Percentiles rank a stretch among this genome's conserved stretches.
phyloP scores from a whole-genome alignment of 2,888 invertebrate species.

The Ennomos erosarius region DNA sequence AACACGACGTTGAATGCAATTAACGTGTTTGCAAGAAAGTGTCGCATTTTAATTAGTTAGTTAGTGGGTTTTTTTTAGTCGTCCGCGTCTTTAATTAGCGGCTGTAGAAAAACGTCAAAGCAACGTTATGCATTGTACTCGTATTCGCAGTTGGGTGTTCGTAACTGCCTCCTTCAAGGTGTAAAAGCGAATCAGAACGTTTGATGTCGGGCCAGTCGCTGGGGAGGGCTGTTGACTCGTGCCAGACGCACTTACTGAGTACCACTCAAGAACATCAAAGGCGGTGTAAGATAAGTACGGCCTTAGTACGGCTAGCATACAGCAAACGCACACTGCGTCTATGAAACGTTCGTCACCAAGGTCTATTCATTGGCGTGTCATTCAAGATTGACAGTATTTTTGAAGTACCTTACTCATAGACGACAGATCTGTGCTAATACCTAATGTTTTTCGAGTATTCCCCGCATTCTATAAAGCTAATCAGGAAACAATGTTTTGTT shows the following conservation, averaged over 20 bases:
- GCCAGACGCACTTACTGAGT: slow-evolving; percentile 68
- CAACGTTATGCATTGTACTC: slow-evolving; percentile 27
- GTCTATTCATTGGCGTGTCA: not conserved
- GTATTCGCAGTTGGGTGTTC: slow-evolving; percentile 31
- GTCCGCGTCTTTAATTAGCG: slow-evolving; percentile 28
- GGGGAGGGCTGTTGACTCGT: slow-evolving; percentile 62
- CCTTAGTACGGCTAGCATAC: slow-evolving; percentile 45
- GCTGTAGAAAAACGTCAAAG: slow-evolving; percentile 23
- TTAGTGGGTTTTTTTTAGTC: too few species aligned
- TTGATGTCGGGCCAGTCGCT: slow-evolving; percentile 65
- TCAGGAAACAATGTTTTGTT: too few species aligned
- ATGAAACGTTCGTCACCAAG: slow-evolving; percentile 3
- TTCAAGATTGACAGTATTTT: not conserved
- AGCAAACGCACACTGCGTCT: slow-evolving; percentile 21
- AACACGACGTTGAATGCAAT: too few species aligned
- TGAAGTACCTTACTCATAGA: too few species aligned
- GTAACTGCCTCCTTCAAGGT: slow-evolving; percentile 66
- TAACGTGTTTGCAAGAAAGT: too few species aligned
- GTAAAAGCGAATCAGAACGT: slow-evolving; percentile 77
- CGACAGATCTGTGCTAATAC: too few species aligned
- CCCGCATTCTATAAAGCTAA: too few species aligned
- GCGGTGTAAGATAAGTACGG: slow-evolving; percentile 44
- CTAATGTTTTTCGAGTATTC: too few species aligned
- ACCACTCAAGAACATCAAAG: slow-evolving; percentile 76
- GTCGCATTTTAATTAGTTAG: slow-evolving; percentile 2